Evolutionary conservation across 2,113 vertebrate genomes (phyloP).

Genomic region (Sylvilagus bachmani): DNA sequence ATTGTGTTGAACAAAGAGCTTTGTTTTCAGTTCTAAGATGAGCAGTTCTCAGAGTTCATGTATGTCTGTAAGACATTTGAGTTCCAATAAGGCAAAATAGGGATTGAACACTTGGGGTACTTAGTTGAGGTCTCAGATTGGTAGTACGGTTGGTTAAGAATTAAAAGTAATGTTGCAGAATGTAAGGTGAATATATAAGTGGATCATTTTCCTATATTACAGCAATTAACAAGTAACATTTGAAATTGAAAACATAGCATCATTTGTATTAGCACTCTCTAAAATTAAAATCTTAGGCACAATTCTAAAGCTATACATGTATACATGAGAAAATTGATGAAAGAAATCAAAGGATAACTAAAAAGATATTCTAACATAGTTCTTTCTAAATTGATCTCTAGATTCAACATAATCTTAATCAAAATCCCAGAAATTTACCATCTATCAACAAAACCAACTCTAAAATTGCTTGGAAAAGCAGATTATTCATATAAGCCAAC

Average conservation of each 20-base stretch:
- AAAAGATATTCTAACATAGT: background rate
- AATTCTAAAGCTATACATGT: background rate
- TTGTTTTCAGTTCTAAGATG: background rate
- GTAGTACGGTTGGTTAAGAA: no score
- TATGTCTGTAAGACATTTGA: background rate
- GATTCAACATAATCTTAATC: background rate
- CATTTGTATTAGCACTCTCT: background rate
- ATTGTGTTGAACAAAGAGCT: background rate
- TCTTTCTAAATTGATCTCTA: background rate
- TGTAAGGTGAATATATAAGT: background rate
- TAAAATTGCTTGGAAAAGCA: background rate
- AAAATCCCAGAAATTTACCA: background rate
- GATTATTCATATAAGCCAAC: background rate
- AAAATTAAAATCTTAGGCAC: background rate
- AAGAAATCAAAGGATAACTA: background rate
- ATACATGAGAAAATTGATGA: background rate
- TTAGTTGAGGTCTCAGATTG: background rate
- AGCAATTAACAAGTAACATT: background rate
- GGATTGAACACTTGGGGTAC: background rate
- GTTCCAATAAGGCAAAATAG: background rate
- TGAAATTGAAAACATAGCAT: background rate
- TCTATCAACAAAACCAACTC: background rate
- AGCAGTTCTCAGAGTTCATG: background rate
- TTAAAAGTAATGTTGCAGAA: background rate
- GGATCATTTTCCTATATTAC: background rate